A percentile compares a stretch with the other conserved stretches of the same genome.
Conservation (phyloP, 1,140 invertebrate species). For the Bradysia coprophila region DNA sequence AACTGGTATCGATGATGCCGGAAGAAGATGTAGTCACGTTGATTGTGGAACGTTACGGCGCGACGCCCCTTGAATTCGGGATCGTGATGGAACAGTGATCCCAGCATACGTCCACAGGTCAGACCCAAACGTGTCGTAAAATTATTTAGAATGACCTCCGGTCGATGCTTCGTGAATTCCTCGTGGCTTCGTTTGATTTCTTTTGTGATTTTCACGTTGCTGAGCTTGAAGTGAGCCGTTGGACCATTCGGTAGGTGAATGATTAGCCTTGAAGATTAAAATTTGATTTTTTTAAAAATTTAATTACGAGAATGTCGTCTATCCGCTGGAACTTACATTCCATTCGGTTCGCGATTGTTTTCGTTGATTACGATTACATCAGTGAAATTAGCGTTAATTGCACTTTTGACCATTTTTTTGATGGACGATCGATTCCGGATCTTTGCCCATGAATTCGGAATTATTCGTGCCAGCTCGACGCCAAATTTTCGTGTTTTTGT, state of each 20-base stretch:
- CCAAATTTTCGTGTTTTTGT: constrained; percentile 84
- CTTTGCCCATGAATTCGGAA: constrained; percentile 73
- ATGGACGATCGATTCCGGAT: constrained; percentile 71
- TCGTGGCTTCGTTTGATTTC: constrained; percentile 57
- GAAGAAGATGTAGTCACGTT: constrained; percentile 97
- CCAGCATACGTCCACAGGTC: constrained; percentile 79
- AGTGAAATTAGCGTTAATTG: constrained; percentile 57
- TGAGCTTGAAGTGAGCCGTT: constrained; percentile 72
- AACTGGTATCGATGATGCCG: constrained; percentile 96
- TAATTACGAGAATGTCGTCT: too few species aligned
- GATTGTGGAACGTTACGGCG: constrained; percentile 96
- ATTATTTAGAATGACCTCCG: constrained; percentile 93
- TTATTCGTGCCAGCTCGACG: constrained; percentile 70
- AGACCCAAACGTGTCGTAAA: constrained; percentile 87
- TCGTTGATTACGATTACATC: constrained; percentile 91
- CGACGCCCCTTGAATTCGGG: constrained; percentile 85
- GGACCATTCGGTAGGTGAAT: constrained; percentile 92
- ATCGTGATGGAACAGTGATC: constrained; percentile 91
- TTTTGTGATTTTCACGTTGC: constrained; percentile 65
- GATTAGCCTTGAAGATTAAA: too few species aligned
- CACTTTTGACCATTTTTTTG: constrained; percentile 80
- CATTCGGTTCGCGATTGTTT: constrained; percentile 80
- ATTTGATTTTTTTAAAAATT: too few species aligned
- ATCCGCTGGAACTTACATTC: too few species aligned
- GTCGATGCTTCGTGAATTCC: constrained; percentile 66